These are phyloP conservation scores for Hemicordylus capensis DNA, from an alignment of 2,113 vertebrate species.

Conservation along the genomic window DNA sequence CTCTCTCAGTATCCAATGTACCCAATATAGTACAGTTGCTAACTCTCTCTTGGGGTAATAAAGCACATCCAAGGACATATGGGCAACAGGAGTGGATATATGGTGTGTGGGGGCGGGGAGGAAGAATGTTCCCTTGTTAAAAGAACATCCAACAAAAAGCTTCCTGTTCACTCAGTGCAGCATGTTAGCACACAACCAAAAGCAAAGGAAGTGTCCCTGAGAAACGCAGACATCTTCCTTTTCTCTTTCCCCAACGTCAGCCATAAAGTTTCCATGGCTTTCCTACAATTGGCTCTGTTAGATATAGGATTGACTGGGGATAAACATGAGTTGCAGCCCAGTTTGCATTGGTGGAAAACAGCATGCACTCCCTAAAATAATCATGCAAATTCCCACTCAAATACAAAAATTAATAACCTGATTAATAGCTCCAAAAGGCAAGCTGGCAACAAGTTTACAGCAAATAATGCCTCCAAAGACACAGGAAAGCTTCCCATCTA, in stretches of 20 bases:
- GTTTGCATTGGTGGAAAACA: neutral
- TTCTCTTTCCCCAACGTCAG: neutral
- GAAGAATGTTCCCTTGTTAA: neutral
- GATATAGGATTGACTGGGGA: neutral
- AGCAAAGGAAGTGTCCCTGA: neutral
- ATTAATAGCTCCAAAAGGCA: neutral
- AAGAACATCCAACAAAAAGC: neutral
- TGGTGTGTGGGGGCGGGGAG: neutral
- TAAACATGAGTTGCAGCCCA: neutral
- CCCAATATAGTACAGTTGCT: rapidly evolving
- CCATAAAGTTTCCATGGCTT: neutral
- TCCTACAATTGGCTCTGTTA: too few relatives aligned
- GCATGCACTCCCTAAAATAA: neutral
- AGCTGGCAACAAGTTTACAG: neutral
- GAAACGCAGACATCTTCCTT: neutral
- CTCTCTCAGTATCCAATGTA: neutral
- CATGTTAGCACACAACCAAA: neutral
- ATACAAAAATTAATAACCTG: neutral
- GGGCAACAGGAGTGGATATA: rapidly evolving
- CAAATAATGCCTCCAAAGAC: neutral
- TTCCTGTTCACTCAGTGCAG: neutral
- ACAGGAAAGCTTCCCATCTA: too few relatives aligned
- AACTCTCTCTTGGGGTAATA: neutral
- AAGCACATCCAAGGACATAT: neutral
- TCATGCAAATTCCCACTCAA: neutral